Conservation (phyloP, 2,113 vertebrate species). For the Brachypodius melanocephalos region DNA sequence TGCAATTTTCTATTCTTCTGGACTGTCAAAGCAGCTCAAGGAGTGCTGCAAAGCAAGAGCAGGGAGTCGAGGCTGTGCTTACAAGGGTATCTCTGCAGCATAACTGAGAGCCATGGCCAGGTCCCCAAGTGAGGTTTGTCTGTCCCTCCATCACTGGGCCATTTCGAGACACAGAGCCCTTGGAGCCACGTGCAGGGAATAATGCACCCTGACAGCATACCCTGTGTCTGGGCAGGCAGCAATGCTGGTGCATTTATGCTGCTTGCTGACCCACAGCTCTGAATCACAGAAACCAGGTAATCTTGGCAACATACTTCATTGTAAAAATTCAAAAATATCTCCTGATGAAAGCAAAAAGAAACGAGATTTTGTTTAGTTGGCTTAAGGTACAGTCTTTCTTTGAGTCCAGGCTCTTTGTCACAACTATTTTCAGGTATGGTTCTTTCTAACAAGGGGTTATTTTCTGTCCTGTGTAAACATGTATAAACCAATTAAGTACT, state of each 20-base stretch:
- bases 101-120: too few relatives aligned
- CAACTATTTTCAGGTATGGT: neutral
- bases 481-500: neutral
- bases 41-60: accelerated
- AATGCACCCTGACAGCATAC: accelerated
- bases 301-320: neutral
- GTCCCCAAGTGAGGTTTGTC: neutral
- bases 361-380: neutral
- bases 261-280: neutral
- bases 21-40: neutral
- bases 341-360: neutral
- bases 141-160: accelerated
- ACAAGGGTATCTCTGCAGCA: neutral
- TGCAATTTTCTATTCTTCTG: neutral
- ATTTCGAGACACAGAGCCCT: neutral
- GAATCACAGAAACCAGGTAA: accelerated
- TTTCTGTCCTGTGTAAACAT: neutral
- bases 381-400: neutral
- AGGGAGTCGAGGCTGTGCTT: neutral
- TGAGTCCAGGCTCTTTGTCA: neutral
- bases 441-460: neutral
- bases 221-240: accelerated
- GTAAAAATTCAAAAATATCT: neutral
- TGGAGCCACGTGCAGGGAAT: neutral
- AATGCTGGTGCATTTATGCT: accelerated